Base-by-base conservation (phyloP, 2,888 invertebrate species). In the Drosophila koepferae region DNA sequence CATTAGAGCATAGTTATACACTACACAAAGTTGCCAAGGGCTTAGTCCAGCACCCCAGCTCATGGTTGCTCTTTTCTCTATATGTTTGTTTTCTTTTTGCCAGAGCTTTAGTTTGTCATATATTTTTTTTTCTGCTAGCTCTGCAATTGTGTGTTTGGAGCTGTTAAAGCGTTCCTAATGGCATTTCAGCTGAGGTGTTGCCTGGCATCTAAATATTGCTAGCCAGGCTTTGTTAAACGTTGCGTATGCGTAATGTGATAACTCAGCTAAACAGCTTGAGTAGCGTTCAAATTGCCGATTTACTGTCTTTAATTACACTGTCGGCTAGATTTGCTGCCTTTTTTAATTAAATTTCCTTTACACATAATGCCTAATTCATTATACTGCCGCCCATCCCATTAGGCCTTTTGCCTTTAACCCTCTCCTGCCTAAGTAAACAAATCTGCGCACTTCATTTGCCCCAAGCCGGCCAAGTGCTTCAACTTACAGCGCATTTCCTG, bases 1-100 rank as follows among this genome's bases (percentile, higher is more conserved):
- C 82, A 90, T 86, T 86, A 89, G 76, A 74, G 84, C 87, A 89
- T 76, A 83, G 81, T 89, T 86, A 86, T 86, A 75, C 73, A 74
- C 68, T 60, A 54, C 58, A 23, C 74, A 67, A 60, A 75, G 59
- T 48, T 74, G 36, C 59, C 63, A 41, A 31, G 54, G 53, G 51
- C 63, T 55, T 41, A 55, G 38, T 4, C 28, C 55, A 43, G 5
- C 38, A 14, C 38, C 38, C 40, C 61, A 46, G 41, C 28, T 34
- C 48, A 4, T 49, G 63, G 55, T 51, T 43, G 20, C 55, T 20
- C 53, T 41, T 28, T 36, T 56, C 10, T 44, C 41, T 54, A 44
- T 54, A 38, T 53, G 48, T 68, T 64, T 67, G 53, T 51, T 16
- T 44, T 44, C 23, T 46, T 56, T 16, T 20, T 44, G 20, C 20